Percentiles rank a stretch among this genome's conserved stretches.
These are phyloP conservation scores for Serrognathus titanus DNA, from an alignment of 2,888 invertebrate genomes.

Conservation along the genomic window DNA sequence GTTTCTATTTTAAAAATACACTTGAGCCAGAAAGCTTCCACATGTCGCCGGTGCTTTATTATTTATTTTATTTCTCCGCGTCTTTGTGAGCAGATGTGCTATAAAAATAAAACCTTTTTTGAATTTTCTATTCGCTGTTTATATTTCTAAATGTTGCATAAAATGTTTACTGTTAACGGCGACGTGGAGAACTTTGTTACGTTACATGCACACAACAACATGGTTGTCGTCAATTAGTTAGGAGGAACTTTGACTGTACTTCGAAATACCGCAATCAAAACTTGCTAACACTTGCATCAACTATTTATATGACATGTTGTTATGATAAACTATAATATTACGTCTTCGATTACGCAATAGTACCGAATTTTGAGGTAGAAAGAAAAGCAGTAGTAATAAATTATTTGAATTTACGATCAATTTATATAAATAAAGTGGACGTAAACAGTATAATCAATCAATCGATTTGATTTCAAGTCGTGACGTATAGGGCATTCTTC, in stretches of 20 bases:
- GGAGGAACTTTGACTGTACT: too few species aligned
- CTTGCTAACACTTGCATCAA: too few species aligned
- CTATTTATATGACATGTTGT: too few species aligned
- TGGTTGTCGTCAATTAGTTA: too few species aligned
- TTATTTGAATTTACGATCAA: constrained; percentile 16
- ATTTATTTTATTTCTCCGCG: constrained; percentile 9
- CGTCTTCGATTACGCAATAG: too few species aligned
- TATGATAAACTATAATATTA: too few species aligned
- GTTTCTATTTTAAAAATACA: constrained; percentile 4
- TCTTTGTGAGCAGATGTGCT: constrained; percentile 5
- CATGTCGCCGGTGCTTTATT: constrained; percentile 6
- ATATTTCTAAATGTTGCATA: not conserved
- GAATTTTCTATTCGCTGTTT: not conserved
- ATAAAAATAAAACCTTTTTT: constrained; percentile 10
- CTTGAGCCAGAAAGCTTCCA: not conserved
- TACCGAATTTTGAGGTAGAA: not conserved
- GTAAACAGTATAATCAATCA: constrained; percentile 24
- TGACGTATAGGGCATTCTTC: constrained; percentile 13
- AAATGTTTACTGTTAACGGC: too few species aligned
- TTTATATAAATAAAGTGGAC: constrained; percentile 21
- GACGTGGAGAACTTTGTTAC: too few species aligned
- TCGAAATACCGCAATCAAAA: too few species aligned
- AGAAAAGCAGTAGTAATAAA: constrained; percentile 4
- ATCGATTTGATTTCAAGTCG: constrained; percentile 19
- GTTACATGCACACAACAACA: too few species aligned